Conservation (phyloP, 2,888 invertebrate genomes). For the Eristalis pertinax region DNA sequence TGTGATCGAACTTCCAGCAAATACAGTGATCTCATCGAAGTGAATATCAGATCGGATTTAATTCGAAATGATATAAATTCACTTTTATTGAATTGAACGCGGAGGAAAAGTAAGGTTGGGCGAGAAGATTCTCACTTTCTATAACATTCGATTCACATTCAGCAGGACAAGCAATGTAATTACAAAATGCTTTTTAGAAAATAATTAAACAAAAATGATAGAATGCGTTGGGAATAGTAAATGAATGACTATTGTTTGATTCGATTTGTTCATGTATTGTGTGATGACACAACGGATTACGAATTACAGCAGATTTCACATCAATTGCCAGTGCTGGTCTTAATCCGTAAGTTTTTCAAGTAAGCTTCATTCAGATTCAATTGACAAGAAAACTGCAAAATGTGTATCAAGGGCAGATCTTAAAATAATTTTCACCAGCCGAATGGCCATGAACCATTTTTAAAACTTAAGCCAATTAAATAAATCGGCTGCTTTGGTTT, state of each 20-base stretch:
- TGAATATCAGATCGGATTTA: neutral
- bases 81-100: neutral
- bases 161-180: no score
- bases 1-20: constrained; percentile 17
- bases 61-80: neutral
- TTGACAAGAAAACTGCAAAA: neutral
- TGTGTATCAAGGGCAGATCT: neutral
- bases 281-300: neutral
- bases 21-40: constrained; percentile 28
- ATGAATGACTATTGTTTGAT: no score
- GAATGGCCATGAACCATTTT: neutral
- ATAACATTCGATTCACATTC: no score
- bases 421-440: neutral
- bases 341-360: neutral
- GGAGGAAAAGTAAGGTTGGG: neutral
- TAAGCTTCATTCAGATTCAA: neutral
- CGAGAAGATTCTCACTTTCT: no score
- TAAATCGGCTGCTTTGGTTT: neutral
- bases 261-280: no score
- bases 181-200: no score
- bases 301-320: neutral
- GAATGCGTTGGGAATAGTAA: no score
- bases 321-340: neutral
- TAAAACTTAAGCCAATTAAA: neutral
- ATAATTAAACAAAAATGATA: no score